Conservation (phyloP, 2,888 invertebrate species). For the Ceramica pisi region DNA sequence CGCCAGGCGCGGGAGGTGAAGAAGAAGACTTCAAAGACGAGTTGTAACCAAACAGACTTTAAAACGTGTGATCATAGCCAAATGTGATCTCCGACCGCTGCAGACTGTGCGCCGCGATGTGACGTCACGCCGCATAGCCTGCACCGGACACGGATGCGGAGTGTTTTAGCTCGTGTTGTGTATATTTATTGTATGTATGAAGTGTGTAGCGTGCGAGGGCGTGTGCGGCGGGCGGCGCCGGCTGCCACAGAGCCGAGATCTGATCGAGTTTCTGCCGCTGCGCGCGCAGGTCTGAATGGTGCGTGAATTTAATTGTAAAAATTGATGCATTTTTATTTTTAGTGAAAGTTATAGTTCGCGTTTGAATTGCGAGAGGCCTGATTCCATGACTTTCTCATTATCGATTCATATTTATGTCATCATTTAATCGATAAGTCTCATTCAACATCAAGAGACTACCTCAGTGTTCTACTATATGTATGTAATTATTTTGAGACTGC, state of each 20-base stretch:
- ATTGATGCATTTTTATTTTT: constrained; percentile 88
- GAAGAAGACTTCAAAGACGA: constrained; percentile 96
- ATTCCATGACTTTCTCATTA: constrained; percentile 73
- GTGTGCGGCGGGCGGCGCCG: constrained; percentile 74
- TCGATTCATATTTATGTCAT: constrained; percentile 70
- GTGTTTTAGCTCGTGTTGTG: constrained; percentile 85
- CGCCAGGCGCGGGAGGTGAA: constrained; percentile 93
- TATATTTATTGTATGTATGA: constrained; percentile 84
- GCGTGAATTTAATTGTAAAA: constrained; percentile 77
- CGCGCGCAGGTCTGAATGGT: constrained; percentile 67
- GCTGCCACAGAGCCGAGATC: constrained; percentile 72
- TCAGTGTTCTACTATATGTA: constrained; percentile 86
- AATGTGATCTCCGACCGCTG: constrained; percentile 84
- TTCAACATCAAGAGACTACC: constrained; percentile 80
- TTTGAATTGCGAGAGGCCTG: constrained; percentile 69
- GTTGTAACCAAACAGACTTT: constrained; percentile 91
- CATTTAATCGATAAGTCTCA: constrained; percentile 75
- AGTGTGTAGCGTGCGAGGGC: constrained; percentile 65
- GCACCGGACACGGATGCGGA: constrained; percentile 77
- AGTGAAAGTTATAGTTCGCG: constrained; percentile 78
- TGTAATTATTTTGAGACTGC: constrained; percentile 90
- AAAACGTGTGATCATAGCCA: constrained; percentile 82
- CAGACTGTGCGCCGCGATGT: constrained; percentile 67
- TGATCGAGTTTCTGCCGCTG: constrained; percentile 76
- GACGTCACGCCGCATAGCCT: constrained; percentile 65